Base-by-base conservation (phyloP, 2,113 vertebrate genomes). In the Nesogale talazaci region DNA sequence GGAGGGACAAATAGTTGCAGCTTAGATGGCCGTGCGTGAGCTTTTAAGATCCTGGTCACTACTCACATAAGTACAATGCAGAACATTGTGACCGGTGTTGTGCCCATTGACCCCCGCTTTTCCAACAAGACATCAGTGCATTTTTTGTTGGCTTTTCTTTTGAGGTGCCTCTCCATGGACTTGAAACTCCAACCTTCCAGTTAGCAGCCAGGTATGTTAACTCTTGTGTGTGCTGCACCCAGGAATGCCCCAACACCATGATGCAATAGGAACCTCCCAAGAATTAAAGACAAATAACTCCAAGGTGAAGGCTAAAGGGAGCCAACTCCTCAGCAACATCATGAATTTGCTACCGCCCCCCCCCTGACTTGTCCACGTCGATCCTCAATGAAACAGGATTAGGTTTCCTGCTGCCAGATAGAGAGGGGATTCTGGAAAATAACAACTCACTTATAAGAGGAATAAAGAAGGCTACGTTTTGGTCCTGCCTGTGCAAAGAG, bases 391-490 rank as follows among this genome's bases (percentile, higher is more conserved):
- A 83, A 77, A 90, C 9, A 57, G 65, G 22, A 59, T 93, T 83
- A 79, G 38, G 42, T 57, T 83, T 82, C 12, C 42, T 29, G 63
- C 27, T 52, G 80, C 15, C 56, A 83, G 76, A 38, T 40, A 89
- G 34, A n/a, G 11, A 2, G 22, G 69, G 69, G 46, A 40, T 46
- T 70, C 65, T 31, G 59, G 88, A 29, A 89, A 86, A 40, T n/a
- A 61, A 81, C 61, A 67, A 67, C 52, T 40, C 69, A 57, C 72
- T 65, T 90, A 63, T 7, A 46, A 89, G 82, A 63, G 56, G 22
- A 90, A 75, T 34, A 84, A 77, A 89, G 46, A 70, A 80, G 77
- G 56, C 42, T 82, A 29, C 70, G 34, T 42, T 83, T 79, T 90
- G 80, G 78, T n/a, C 79, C 61, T 56, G 27, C 11, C 40, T 61